A percentile compares a stretch with the other conserved stretches of the same genome.
Evolutionary conservation across 2,113 vertebrate genomes (phyloP).

Genomic region (Pithys albifrons): DNA sequence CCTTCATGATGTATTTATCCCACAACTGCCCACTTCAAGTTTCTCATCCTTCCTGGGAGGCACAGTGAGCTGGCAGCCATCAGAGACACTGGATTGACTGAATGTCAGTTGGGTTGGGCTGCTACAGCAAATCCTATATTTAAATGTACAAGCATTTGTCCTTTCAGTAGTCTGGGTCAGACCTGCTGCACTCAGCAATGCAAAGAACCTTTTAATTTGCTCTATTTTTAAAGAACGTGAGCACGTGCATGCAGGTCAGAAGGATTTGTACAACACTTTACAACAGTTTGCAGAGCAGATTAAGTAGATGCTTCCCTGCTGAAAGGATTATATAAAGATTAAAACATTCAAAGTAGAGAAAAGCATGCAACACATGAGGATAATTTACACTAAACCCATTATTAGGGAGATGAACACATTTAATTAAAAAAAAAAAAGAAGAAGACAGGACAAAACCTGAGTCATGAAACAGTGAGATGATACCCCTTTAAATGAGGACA

Average conservation of each 20-base stretch:
- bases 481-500: conserved; percentile 36
- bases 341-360: conserved; percentile 34
- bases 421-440: conserved; percentile 3
- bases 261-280: conserved; percentile 33
- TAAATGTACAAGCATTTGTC: background rate
- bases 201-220: background rate
- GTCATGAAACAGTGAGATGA: conserved; percentile 15
- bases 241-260: background rate
- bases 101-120: background rate
- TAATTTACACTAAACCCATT: conserved; percentile 17
- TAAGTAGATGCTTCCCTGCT: conserved; percentile 31
- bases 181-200: background rate
- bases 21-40: background rate
- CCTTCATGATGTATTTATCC: background rate
- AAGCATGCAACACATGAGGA: background rate
- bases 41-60: background rate
- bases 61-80: background rate
- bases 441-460: background rate
- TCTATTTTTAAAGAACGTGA: background rate
- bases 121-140: background rate
- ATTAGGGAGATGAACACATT: conserved; percentile 28
- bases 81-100: background rate
- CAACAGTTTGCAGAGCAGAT: background rate
- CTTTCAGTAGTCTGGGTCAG: background rate
- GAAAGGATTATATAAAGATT: conserved; percentile 51